A percentile compares a stretch with the other conserved stretches of the same genome.
Conservation (phyloP, 2,113 vertebrate genomes). For the Grammomys dolichurus region DNA sequence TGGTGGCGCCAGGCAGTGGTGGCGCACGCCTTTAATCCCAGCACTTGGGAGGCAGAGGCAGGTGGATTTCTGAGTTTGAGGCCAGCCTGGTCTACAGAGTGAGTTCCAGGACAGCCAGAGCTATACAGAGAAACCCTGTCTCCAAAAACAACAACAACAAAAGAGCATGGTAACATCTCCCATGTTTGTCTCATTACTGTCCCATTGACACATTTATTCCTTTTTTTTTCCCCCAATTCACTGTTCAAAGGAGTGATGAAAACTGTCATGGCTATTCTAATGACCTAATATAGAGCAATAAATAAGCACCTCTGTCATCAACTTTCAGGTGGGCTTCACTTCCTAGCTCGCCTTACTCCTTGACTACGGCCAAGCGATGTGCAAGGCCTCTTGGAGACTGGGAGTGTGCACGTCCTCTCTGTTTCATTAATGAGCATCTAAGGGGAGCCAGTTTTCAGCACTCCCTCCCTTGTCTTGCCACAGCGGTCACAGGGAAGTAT, state of each 20-base stretch:
- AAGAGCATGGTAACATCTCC: neutral
- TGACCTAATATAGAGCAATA: neutral
- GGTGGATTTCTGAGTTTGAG: too few species aligned
- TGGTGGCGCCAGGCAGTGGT: too few species aligned
- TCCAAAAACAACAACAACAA: too few species aligned
- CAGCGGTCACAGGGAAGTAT: neutral
- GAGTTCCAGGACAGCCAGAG: too few species aligned
- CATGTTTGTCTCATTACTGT: constrained; percentile 7
- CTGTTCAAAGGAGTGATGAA: constrained; percentile 24
- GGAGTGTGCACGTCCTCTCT: neutral
- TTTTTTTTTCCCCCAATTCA: neutral
- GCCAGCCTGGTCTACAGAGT: too few species aligned
- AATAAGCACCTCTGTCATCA: neutral
- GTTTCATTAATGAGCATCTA: neutral
- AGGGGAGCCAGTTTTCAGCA: neutral
- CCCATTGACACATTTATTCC: neutral
- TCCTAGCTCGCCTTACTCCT: neutral
- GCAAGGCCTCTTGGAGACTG: neutral
- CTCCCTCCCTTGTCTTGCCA: neutral
- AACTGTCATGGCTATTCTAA: neutral
- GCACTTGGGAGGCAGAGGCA: too few species aligned
- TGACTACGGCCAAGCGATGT: neutral
- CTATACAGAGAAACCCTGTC: too few species aligned
- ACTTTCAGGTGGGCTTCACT: neutral
- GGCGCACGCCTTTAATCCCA: too few species aligned